Evolutionary conservation across 2,113 vertebrate species (phyloP).

Genomic region (Callithrix jacchus): DNA sequence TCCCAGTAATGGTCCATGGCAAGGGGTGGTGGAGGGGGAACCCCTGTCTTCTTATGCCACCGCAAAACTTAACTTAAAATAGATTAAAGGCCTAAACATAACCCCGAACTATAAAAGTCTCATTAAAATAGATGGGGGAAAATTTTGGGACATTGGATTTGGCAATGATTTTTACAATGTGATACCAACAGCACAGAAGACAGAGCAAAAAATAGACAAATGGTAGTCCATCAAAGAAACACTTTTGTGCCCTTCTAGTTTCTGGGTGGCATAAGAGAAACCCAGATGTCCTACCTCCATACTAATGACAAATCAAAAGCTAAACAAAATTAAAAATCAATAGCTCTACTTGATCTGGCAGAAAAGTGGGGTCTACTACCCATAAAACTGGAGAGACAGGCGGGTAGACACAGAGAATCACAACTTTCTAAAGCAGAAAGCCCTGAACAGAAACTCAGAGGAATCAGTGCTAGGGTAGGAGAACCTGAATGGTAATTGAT

Average conservation of each 20-base stretch:
- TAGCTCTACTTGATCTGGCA: background rate
- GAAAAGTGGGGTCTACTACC: background rate
- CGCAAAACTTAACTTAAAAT: background rate
- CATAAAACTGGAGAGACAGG: background rate
- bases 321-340: background rate
- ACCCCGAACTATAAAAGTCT: background rate
- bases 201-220: background rate
- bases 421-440: background rate
- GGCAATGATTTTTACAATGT: background rate
- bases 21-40: too few species aligned
- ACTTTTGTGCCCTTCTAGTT: background rate
- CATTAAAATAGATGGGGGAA: background rate
- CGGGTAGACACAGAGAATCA: background rate
- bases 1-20: too few species aligned
- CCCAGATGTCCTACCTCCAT: too few species aligned
- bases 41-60: too few species aligned
- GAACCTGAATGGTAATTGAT: background rate
- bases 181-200: background rate
- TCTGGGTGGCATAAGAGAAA: background rate
- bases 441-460: background rate
- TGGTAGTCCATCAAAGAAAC: background rate
- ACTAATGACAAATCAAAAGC: background rate
- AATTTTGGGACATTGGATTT: background rate
- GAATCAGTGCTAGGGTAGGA: fast-evolving
- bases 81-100: background rate